Base-by-base conservation (phyloP, 2,888 invertebrate genomes). In the Eulithis prunata region DNA sequence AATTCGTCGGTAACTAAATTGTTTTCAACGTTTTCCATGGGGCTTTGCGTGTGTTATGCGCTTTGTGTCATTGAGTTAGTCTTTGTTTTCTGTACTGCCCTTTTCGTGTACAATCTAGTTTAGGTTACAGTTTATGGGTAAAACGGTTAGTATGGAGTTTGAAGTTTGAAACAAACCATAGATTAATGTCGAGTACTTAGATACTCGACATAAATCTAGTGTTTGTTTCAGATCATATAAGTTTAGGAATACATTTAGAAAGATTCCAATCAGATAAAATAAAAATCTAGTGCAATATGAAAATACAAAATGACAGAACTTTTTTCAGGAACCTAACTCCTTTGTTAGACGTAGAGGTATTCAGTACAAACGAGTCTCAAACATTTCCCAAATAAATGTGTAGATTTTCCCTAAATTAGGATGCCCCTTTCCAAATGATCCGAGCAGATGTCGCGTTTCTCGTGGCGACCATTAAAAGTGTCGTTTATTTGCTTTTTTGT, bases 1-100 rank as follows among this genome's bases (percentile, higher is more conserved):
- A 87, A 89, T 88, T 83, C 86, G 87, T 83, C 83, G 84, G 81
- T 89, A 91, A 89, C 88, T 83, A 88, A 90, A 90, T 90, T 90
- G 87, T 89, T 86, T 85, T 85, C 78, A 81, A 83, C 81, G 74
- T 76, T 74, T 74, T 71, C 69, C 73, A 62, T 65, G 70, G 70
- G 69, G 71, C 69, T 71, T 67, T 67, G 71, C 68, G 69, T 66
- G 71, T 71, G 75, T 65, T 68, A 66, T 73, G 62, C 62, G 70
- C 62, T 70, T 65, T 67, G 66, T 69, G 69, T 71, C 69, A 71
- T 70, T 73, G 71, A 67, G 70, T 73, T 68, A 69, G 36, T 41
- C 53, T 56, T 69, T 70, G 67, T 71, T 68, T 66, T 49, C 41
- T 59, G 13, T 55, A 49, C 52, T 64, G 63, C 60, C 57, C 55